Evolutionary conservation across 2,888 invertebrate species (phyloP).

Genomic region (Volucella inflata): DNA sequence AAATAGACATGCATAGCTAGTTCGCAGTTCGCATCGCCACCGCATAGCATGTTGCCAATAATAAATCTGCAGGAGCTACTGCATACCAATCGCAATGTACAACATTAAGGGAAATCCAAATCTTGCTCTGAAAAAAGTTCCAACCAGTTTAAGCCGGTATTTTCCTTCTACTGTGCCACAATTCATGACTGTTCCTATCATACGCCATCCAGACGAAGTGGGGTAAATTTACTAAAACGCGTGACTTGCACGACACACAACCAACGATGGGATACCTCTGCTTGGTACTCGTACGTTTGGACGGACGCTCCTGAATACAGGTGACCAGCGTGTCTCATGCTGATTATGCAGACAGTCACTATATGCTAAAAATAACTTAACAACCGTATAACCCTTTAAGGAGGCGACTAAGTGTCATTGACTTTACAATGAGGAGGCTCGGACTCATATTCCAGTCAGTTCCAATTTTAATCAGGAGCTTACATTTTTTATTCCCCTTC

Average conservation of each 20-base stretch:
- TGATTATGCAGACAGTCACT: slow-evolving; percentile 55
- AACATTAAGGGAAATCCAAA: background rate
- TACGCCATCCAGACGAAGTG: slow-evolving; percentile 9
- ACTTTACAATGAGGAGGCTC: slow-evolving; percentile 61
- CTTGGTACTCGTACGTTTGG: slow-evolving; percentile 7
- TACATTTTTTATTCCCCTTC: background rate
- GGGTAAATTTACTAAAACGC: slow-evolving; percentile 62
- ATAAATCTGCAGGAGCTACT: slow-evolving; percentile 59
- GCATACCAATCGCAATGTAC: slow-evolving; percentile 11
- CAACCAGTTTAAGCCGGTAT: slow-evolving; percentile 55
- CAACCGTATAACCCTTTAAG: slow-evolving; percentile 54
- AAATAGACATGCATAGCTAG: slow-evolving; percentile 38
- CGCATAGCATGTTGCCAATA: slow-evolving; percentile 25
- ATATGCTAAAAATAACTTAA: slow-evolving; percentile 62
- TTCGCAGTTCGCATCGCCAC: slow-evolving; percentile 38
- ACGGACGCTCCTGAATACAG: slow-evolving; percentile 41
- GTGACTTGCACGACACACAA: slow-evolving; percentile 50
- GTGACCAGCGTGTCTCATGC: slow-evolving; percentile 53
- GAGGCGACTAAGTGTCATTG: slow-evolving; percentile 63
- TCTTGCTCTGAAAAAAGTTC: slow-evolving; percentile 13
- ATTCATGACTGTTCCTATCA: slow-evolving; percentile 14
- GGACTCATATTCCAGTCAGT: slow-evolving; percentile 47
- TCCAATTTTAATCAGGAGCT: slow-evolving; percentile 42
- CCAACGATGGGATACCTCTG: slow-evolving; percentile 30
- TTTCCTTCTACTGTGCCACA: slow-evolving; percentile 36